A percentile compares a stretch with the other conserved stretches of the same genome.
Evolutionary conservation across 2,888 invertebrate species (phyloP).

Genomic region (Phasia obesa): DNA sequence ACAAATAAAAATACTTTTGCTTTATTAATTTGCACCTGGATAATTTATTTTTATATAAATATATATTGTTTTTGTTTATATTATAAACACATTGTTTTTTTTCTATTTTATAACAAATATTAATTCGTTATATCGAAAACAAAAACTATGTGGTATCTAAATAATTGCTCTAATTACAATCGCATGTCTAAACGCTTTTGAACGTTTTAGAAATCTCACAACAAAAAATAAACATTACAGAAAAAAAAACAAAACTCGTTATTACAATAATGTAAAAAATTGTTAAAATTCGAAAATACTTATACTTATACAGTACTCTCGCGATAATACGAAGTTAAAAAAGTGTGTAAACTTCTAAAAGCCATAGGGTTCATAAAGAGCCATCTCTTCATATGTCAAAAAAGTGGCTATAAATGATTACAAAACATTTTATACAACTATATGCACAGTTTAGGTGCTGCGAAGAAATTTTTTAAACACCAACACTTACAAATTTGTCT

Average conservation of each 20-base stretch:
- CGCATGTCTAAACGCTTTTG: slow-evolving; percentile 69
- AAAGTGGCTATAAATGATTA: too few species aligned
- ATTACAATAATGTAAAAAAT: slow-evolving; percentile 36
- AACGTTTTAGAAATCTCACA: slow-evolving; percentile 60
- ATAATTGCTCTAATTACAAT: slow-evolving; percentile 71
- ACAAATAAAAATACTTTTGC: too few species aligned
- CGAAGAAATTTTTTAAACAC: too few species aligned
- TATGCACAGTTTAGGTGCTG: too few species aligned
- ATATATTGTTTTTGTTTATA: neutral
- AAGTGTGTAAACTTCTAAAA: too few species aligned
- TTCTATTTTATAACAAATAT: slow-evolving; percentile 11
- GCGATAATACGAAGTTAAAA: too few species aligned
- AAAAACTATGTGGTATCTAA: slow-evolving; percentile 33
- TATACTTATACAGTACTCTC: neutral
- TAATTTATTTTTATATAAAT: neutral
- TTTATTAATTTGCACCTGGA: too few species aligned
- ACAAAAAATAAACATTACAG: slow-evolving; percentile 22
- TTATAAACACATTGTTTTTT: neutral
- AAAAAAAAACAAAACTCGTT: slow-evolving; percentile 38
- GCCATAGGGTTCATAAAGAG: too few species aligned
- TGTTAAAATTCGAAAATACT: slow-evolving; percentile 28
- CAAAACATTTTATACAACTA: too few species aligned
- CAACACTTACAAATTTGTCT: too few species aligned
- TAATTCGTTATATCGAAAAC: slow-evolving; percentile 4
- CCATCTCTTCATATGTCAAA: too few species aligned